Conservation (phyloP, 1,140 invertebrate species). For the Cheumatopsyche charites region DNA sequence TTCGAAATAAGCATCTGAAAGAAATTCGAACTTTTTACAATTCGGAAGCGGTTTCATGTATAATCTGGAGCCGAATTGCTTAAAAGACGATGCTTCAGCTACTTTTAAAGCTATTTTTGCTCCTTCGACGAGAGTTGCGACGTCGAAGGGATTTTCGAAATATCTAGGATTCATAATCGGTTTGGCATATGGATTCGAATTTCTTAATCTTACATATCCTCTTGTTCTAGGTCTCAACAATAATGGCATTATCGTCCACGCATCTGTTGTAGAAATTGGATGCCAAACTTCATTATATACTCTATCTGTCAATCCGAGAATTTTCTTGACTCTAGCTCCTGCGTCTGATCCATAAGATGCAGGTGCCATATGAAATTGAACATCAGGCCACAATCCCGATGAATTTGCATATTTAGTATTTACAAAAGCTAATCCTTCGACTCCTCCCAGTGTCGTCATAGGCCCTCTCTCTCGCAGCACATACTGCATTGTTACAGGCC, state of each 20-base stretch:
- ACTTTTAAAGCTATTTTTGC: constrained; percentile 75
- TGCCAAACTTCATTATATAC: constrained; percentile 74
- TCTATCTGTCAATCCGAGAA: constrained; percentile 81
- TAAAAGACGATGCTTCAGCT: constrained; percentile 76
- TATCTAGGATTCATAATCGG: constrained; percentile 91
- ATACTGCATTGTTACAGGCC: constrained; percentile 80
- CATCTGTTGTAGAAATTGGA: constrained; percentile 63
- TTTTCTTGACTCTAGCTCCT: constrained; percentile 75
- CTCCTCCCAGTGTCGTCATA: constrained; percentile 82
- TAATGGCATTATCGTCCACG: constrained; percentile 84
- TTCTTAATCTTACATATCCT: constrained; percentile 76
- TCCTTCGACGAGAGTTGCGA: constrained; percentile 81
- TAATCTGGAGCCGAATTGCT: constrained; percentile 78
- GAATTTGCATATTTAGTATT: constrained; percentile 81
- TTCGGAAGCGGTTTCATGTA: constrained; percentile 77
- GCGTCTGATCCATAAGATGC: constrained; percentile 82
- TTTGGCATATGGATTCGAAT: constrained; percentile 81
- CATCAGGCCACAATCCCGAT: constrained; percentile 77
- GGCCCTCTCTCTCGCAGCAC: constrained; percentile 77
- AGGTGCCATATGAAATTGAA: constrained; percentile 87
- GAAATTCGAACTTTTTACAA: constrained; percentile 75
- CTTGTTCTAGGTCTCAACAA: constrained; percentile 79
- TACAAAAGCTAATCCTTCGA: constrained; percentile 85
- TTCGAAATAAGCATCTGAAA: constrained; percentile 81
- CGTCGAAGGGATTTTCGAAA: constrained; percentile 77